phyloP scores from a whole-genome alignment of 2,113 vertebrate species.

The Ageneiosus marmoratus region DNA sequence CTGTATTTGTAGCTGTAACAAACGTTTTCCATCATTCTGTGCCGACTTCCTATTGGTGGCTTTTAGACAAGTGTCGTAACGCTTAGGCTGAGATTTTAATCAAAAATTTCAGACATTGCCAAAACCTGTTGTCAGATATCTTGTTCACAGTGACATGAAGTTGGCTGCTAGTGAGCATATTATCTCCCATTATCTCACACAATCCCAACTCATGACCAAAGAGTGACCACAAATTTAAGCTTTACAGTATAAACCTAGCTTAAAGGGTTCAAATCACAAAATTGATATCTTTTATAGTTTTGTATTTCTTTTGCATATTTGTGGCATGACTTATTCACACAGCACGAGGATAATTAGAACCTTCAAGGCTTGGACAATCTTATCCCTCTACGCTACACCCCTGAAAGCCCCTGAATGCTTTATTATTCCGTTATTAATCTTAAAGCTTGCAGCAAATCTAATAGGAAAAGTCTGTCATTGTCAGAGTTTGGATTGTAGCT shows the following conservation, averaged over 20 bases:
- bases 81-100: not conserved
- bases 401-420: not conserved
- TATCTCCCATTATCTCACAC: not conserved
- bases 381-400: not conserved
- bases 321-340: constrained; percentile 5
- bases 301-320: constrained; percentile 3
- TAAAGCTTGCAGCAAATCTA: constrained; percentile 8
- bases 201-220: constrained; percentile 1
- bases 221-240: no score
- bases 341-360: not conserved
- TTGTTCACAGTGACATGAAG: not conserved
- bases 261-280: not conserved
- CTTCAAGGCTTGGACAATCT: not conserved
- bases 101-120: not conserved
- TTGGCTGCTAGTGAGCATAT: not conserved
- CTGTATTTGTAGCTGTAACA: not conserved
- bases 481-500: not conserved
- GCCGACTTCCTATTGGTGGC: not conserved
- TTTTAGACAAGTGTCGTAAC: not conserved
- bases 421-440: not conserved
- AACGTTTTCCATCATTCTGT: not conserved
- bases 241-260: not conserved
- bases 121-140: not conserved
- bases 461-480: not conserved
- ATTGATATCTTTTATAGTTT: not conserved